These are phyloP conservation scores for Drosophila affinis DNA, from an alignment of 2,888 invertebrate genomes.

Conservation along the genomic window DNA sequence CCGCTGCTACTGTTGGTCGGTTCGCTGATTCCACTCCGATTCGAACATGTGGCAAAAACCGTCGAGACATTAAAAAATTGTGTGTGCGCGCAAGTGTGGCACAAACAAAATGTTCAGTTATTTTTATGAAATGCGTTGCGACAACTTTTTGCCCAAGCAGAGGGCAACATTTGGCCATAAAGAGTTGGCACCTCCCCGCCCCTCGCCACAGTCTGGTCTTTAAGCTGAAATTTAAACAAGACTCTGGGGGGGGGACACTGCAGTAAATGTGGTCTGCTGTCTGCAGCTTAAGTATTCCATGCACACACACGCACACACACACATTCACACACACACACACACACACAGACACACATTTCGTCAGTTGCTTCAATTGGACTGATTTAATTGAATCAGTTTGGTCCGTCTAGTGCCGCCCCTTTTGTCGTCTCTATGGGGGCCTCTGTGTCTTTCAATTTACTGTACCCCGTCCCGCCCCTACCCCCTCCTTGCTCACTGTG, in stretches of 20 bases:
- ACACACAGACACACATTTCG: constrained; percentile 62
- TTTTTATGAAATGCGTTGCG: constrained; percentile 74
- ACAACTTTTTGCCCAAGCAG: constrained; percentile 56
- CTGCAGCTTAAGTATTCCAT: constrained; percentile 74
- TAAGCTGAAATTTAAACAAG: constrained; percentile 70
- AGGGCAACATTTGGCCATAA: constrained; percentile 63
- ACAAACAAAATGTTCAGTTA: constrained; percentile 75
- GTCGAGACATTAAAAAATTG: constrained; percentile 75
- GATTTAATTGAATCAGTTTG: constrained; percentile 83
- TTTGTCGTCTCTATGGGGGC: background rate
- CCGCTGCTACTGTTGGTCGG: constrained; percentile 45
- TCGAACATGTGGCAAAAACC: constrained; percentile 72
- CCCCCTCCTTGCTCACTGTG: constrained; percentile 18
- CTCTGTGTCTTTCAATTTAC: constrained; percentile 72
- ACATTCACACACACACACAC: constrained; percentile 62
- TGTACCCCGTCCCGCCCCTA: constrained; percentile 29
- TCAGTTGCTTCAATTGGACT: constrained; percentile 81
- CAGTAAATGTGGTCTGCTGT: constrained; percentile 24
- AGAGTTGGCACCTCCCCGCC: background rate
- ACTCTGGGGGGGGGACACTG: background rate
- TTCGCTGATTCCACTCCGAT: constrained; percentile 62
- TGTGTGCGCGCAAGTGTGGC: constrained; percentile 71
- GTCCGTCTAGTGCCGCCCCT: constrained; percentile 49
- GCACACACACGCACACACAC: constrained; percentile 66
- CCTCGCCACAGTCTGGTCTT: constrained; percentile 35